phyloP scores from a whole-genome alignment of 2,113 vertebrate genomes.

The Syngnathoides biaculeatus region DNA sequence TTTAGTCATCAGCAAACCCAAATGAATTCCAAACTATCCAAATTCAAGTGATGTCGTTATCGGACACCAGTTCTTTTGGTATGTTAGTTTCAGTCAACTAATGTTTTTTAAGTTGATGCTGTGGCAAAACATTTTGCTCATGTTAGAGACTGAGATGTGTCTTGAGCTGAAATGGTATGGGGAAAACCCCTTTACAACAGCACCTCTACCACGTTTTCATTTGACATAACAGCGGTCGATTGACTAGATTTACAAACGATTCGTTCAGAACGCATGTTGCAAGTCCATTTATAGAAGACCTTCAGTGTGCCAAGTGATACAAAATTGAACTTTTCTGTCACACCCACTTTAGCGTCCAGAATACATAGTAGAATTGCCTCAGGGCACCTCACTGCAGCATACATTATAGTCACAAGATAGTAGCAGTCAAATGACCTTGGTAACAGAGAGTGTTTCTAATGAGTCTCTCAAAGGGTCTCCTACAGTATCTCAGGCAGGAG shows the following conservation, averaged over 20 bases:
- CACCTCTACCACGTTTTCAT: not conserved
- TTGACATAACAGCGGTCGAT: not conserved
- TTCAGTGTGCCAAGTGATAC: not conserved
- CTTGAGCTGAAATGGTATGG: not conserved
- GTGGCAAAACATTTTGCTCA: not conserved
- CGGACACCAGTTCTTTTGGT: too few relatives aligned
- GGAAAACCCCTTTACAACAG: not conserved
- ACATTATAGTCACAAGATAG: slow-evolving; percentile 2
- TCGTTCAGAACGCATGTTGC: not conserved
- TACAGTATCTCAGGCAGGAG: not conserved
- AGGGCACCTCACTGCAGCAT: not conserved
- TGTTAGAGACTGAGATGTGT: not conserved
- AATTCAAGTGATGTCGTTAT: not conserved
- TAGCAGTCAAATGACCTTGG: not conserved
- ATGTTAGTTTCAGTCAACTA: not conserved
- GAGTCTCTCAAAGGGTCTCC: not conserved
- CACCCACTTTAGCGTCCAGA: not conserved
- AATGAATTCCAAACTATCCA: not conserved
- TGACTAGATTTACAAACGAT: not conserved
- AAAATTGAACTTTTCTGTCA: not conserved
- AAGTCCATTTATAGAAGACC: not conserved
- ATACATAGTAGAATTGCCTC: not conserved
- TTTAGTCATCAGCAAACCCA: not conserved
- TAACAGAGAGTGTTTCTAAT: not conserved
- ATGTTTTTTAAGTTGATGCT: not conserved